Conservation (phyloP, 2,888 invertebrate genomes). For the Ligdia adustata region DNA sequence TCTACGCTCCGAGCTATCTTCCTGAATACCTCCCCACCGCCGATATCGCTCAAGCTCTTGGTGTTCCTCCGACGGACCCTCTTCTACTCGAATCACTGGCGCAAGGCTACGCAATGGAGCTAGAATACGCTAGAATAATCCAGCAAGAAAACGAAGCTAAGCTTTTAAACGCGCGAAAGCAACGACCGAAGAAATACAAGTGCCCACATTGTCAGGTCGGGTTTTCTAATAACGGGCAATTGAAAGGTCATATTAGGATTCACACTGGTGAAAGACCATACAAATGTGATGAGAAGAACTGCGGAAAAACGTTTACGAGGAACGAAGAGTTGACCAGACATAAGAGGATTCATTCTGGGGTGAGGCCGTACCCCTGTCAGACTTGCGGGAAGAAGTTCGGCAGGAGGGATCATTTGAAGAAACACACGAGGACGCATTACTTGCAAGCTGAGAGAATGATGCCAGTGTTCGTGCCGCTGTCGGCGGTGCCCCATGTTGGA, state of each 20-base stretch:
- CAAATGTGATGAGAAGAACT: slow-evolving; percentile 92
- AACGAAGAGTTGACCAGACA: slow-evolving; percentile 97
- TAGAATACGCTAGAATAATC: slow-evolving; percentile 88
- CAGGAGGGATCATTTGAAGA: slow-evolving; percentile 96
- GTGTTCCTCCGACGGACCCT: slow-evolving; percentile 75
- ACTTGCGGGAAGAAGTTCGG: slow-evolving; percentile 97
- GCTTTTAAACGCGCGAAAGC: slow-evolving; percentile 87
- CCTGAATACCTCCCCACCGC: slow-evolving; percentile 69
- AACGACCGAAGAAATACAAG: slow-evolving; percentile 95
- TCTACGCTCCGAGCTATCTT: slow-evolving; percentile 54
- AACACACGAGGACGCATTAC: slow-evolving; percentile 94
- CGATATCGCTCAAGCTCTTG: slow-evolving; percentile 75
- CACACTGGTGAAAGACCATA: slow-evolving; percentile 96
- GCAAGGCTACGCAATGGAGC: slow-evolving; percentile 85
- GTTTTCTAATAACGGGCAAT: slow-evolving; percentile 96
- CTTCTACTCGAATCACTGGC: slow-evolving; percentile 77
- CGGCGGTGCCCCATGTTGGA: slow-evolving; percentile 72
- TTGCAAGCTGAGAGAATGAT: slow-evolving; percentile 85
- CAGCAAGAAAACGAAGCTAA: slow-evolving; percentile 89
- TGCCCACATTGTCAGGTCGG: slow-evolving; percentile 95
- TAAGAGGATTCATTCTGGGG: slow-evolving; percentile 94
- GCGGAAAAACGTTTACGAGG: slow-evolving; percentile 95
- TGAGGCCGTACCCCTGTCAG: slow-evolving; percentile 93
- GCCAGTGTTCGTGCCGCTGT: slow-evolving; percentile 85
- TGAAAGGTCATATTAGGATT: slow-evolving; percentile 95